phyloP scores from a whole-genome alignment of 2,797 vertebrate genomes.

The Dermochelys coriacea region DNA sequence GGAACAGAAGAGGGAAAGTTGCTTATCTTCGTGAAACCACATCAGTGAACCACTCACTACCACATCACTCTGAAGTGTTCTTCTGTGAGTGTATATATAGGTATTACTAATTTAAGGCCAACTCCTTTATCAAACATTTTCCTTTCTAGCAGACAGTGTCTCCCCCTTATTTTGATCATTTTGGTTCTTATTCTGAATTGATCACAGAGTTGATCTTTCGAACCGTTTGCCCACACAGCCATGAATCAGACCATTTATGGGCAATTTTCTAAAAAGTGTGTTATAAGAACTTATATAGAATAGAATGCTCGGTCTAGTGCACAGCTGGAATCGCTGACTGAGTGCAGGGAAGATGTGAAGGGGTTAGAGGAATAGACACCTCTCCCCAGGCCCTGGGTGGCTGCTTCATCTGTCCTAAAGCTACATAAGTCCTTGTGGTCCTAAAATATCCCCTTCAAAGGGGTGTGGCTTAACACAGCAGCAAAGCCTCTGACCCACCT shows the following conservation, averaged over 20 bases:
- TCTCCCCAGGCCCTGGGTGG: not conserved
- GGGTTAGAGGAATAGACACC: not conserved
- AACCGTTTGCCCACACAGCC: not conserved
- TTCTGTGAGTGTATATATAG: rapidly evolving
- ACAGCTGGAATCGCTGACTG: not conserved
- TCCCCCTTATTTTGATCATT: not conserved
- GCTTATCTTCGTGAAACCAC: not conserved
- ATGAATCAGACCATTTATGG: not conserved
- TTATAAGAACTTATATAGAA: not conserved
- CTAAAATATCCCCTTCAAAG: not conserved
- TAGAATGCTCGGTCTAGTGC: not conserved
- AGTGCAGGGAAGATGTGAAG: not conserved
- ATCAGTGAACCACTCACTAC: not conserved
- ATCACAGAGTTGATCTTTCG: not conserved
- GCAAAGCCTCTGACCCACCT: not conserved
- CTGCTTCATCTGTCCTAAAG: not conserved
- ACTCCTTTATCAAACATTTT: not conserved
- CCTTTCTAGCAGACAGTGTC: not conserved
- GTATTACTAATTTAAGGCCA: not conserved
- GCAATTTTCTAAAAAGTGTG: not conserved
- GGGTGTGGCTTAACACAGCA: not conserved
- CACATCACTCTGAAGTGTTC: not conserved
- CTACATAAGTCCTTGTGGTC: not conserved
- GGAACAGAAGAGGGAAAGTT: not conserved
- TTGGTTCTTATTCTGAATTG: not conserved